Conservation (phyloP, 2,888 invertebrate genomes). For the Leptarthrus brevirostris region DNA sequence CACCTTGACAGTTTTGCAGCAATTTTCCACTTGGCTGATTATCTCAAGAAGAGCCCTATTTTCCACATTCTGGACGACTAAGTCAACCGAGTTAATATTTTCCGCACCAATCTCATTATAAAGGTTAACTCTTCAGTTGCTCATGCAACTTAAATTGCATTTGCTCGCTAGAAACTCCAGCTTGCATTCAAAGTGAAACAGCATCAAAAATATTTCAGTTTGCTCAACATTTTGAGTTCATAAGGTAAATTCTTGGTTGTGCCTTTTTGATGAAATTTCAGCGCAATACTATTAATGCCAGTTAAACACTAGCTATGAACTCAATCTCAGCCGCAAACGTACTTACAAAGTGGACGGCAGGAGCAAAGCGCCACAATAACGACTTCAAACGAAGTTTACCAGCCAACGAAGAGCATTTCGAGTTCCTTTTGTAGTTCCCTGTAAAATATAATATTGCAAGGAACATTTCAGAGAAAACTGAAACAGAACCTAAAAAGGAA, state of each 20-base stretch:
- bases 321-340: not conserved
- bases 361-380: not conserved
- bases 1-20: not conserved
- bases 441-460: too few relatives aligned
- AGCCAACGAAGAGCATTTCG: not conserved
- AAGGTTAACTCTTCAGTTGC: not conserved
- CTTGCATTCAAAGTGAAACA: not conserved
- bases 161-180: not conserved
- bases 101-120: not conserved
- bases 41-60: not conserved
- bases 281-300: not conserved
- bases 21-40: not conserved
- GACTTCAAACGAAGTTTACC: not conserved
- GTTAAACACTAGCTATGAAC: not conserved
- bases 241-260: not conserved
- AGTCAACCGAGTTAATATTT: not conserved
- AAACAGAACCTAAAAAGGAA: too few relatives aligned
- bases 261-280: not conserved
- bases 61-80: not conserved
- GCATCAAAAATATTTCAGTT: not conserved
- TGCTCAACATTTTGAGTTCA: not conserved
- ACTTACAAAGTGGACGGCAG: not conserved
- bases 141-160: slow-evolving; percentile 24
- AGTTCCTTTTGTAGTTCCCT: too few relatives aligned
- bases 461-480: too few relatives aligned